These are phyloP conservation scores for Ginglymostoma cirratum DNA, from an alignment of 2,113 vertebrate species.

Conservation along the genomic window DNA sequence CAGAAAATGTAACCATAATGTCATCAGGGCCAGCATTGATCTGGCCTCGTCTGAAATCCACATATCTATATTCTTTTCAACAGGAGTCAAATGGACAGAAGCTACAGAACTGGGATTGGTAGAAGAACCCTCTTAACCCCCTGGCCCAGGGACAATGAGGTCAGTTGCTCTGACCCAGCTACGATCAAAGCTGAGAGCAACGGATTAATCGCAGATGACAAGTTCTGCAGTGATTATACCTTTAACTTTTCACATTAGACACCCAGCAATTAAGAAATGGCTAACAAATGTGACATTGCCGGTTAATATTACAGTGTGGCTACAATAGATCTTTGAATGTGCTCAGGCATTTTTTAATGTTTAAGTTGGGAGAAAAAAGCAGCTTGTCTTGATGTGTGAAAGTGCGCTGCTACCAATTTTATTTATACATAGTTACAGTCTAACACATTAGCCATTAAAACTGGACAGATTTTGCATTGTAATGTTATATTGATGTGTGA, in stretches of 20 bases:
- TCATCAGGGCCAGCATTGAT: no score
- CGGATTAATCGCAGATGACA: neutral
- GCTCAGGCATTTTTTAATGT: no score
- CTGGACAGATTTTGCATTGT: neutral
- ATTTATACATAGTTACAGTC: neutral
- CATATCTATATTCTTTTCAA: neutral
- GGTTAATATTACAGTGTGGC: neutral
- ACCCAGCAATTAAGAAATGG: neutral
- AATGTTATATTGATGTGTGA: neutral
- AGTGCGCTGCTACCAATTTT: neutral
- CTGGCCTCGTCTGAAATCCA: neutral
- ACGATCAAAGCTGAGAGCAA: neutral
- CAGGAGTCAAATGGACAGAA: neutral
- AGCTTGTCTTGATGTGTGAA: neutral
- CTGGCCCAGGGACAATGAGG: neutral
- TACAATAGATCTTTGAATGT: neutral
- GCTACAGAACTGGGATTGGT: neutral
- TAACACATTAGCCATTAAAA: neutral
- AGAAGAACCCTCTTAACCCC: neutral
- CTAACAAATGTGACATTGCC: neutral
- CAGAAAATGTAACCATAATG: no score
- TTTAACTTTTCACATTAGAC: slow-evolving; percentile 9
- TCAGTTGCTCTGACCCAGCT: no score
- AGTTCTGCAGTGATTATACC: neutral
- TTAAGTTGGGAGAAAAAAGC: neutral